Evolutionary conservation across 2,888 invertebrate species (phyloP).

Genomic region (Argyresthia goedartella): DNA sequence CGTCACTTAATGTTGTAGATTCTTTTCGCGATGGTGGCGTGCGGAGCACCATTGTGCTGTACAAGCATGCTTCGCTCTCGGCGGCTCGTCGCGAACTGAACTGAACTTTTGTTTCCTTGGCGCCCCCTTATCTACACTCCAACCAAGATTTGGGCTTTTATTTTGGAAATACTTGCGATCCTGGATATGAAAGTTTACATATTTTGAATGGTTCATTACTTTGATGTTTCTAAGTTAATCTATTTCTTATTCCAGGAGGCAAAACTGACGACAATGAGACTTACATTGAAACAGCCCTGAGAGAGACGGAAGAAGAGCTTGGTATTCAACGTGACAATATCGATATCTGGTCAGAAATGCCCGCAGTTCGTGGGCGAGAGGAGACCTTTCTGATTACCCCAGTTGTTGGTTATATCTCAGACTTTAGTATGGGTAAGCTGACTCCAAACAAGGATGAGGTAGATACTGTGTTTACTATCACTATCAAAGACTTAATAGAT

Average conservation of each 20-base stretch:
- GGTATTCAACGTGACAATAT: slow-evolving; percentile 74
- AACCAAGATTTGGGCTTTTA: too few species aligned
- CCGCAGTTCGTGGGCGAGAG: slow-evolving; percentile 34
- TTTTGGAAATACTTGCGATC: too few species aligned
- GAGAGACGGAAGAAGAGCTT: slow-evolving; percentile 92
- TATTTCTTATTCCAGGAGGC: slow-evolving; percentile 40
- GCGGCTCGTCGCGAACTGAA: too few species aligned
- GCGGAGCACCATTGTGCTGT: too few species aligned
- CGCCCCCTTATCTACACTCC: too few species aligned
- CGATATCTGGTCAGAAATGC: slow-evolving; percentile 76
- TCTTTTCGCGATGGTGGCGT: too few species aligned
- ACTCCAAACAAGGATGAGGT: slow-evolving; percentile 80
- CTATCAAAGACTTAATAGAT: slow-evolving; percentile 75
- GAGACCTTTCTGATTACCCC: slow-evolving; percentile 75
- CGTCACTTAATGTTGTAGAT: too few species aligned
- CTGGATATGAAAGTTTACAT: too few species aligned
- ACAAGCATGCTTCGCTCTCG: too few species aligned
- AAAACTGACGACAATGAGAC: slow-evolving; percentile 76
- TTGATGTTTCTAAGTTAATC: too few species aligned
- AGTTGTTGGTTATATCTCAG: slow-evolving; percentile 72
- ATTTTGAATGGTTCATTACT: too few species aligned
- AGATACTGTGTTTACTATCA: slow-evolving; percentile 80
- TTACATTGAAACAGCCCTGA: slow-evolving; percentile 79
- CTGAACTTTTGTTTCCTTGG: too few species aligned
- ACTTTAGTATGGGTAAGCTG: slow-evolving; percentile 64